phyloP scores from a whole-genome alignment of 2,797 vertebrate species.

The Philypnodon macrostomus region DNA sequence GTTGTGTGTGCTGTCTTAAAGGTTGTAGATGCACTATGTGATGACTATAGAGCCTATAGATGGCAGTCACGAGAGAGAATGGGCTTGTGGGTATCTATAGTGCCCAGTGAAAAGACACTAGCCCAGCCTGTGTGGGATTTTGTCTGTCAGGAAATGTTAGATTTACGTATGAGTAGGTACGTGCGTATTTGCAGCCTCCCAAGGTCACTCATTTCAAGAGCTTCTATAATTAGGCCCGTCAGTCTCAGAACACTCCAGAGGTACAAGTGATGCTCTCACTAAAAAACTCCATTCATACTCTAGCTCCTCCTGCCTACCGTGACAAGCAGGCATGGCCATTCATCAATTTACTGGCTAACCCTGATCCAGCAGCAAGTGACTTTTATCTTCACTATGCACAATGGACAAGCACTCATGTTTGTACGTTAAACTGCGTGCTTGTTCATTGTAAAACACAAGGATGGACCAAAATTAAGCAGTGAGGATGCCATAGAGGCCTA shows the following conservation, averaged over 20 bases:
- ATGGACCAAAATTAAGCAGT: not conserved
- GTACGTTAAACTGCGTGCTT: conserved; percentile 31
- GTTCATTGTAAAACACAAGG: conserved; percentile 15
- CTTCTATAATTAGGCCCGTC: conserved; percentile 55
- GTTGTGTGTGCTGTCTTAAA: conserved; percentile 34
- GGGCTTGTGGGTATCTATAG: conserved; percentile 18
- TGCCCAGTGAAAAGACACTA: conserved; percentile 15
- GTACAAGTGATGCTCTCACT: conserved; percentile 32
- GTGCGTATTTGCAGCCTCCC: conserved; percentile 27
- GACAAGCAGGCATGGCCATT: conserved; percentile 62
- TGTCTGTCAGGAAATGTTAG: conserved; percentile 23
- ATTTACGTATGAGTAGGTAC: conserved; percentile 22
- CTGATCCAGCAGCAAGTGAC: conserved; percentile 52
- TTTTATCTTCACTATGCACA: conserved; percentile 58
- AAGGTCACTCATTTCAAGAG: conserved; percentile 64
- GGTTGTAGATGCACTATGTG: conserved; percentile 28
- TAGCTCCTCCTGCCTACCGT: conserved; percentile 62
- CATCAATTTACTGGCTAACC: conserved; percentile 63
- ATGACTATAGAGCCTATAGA: conserved; percentile 40
- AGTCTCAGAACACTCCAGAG: conserved; percentile 41
- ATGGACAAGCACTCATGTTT: conserved; percentile 45
- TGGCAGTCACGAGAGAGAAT: conserved; percentile 51
- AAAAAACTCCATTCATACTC: conserved; percentile 53
- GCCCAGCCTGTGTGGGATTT: conserved; percentile 27
- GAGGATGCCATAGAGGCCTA: not conserved